Base-by-base conservation (phyloP, 2,797 vertebrate genomes). In the Epinephelus coioides region DNA sequence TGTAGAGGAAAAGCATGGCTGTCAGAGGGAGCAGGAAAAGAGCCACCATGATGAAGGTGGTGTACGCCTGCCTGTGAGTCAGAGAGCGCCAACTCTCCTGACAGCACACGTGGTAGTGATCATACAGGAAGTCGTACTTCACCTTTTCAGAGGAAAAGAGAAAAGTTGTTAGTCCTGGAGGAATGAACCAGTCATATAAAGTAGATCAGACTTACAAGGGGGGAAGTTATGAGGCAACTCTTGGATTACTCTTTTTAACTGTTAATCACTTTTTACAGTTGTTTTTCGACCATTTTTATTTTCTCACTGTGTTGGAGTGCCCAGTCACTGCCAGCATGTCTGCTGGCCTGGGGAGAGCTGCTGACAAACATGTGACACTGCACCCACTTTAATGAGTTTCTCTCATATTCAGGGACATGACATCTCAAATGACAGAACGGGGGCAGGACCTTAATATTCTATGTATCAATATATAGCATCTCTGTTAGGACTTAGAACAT, bases 81-180 rank as follows among this genome's bases (percentile, higher is more conserved):
- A 90, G 62, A 0, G 95, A 95, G 6, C 54, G 88, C 96, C 96
- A 97, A 0, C 89, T 90, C 87, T 97, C 96, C 89, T 96, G 95
- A 50, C 96, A 97, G 90, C 96, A 97, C 49, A 97, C 94, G 6
- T 97, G 96, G 81, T 95, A 93, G 65, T 93, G 93, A 66, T 97
- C 96, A 5, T 97, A 97, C 84, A 97, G 67, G 87, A 97, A 96
- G 88, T 97, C 96, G 2, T 97, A 97, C 82, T 96, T 97, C 79
- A 97, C 96, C 96, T 97, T 43, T 83, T 17, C 27, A 60, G 6
- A 64, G 6, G 2, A 12, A 38, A 17, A 44, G 7, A 69, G 46
- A 49, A n/a, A 69, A 67, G 43, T 11, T 46, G 44, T 80, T 40
- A 59, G 55, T 9, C 2, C 6, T 3, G 43, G 27, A 23, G 17